Evolutionary conservation across 2,888 invertebrate genomes (phyloP).

Genomic region (Tolmerus cingulatus): DNA sequence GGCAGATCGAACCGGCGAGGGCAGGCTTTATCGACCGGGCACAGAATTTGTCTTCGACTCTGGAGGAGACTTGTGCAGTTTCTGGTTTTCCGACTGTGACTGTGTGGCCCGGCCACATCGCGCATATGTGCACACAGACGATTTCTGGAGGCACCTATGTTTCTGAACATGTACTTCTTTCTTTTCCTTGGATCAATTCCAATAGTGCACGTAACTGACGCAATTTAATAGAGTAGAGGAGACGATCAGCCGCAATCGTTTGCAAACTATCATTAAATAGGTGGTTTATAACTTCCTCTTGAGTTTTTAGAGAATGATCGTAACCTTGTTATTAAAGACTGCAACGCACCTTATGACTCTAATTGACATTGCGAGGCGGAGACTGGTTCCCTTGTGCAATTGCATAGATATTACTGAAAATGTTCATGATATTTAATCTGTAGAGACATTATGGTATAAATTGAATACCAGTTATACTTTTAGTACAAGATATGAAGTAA

Average conservation of each 20-base stretch:
- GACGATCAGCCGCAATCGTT: background rate
- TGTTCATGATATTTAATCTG: background rate
- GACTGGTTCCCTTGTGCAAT: background rate
- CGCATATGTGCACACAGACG: background rate
- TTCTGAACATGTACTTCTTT: background rate
- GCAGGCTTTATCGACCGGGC: slow-evolving; percentile 2
- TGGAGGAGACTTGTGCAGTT: slow-evolving; percentile 10
- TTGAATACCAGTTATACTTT: background rate
- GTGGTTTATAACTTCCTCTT: slow-evolving; percentile 30
- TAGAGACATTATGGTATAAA: background rate
- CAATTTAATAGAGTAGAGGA: slow-evolving; percentile 6
- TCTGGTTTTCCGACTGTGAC: slow-evolving; percentile 7
- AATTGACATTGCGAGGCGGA: background rate
- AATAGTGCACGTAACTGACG: slow-evolving; percentile 34
- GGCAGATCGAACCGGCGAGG: slow-evolving; percentile 6
- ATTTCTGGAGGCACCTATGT: background rate
- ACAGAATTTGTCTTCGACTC: slow-evolving; percentile 25
- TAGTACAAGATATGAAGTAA: too few species aligned
- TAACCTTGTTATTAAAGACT: slow-evolving; percentile 14
- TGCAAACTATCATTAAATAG: slow-evolving; percentile 13
- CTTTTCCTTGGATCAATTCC: slow-evolving; percentile 11
- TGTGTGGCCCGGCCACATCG: background rate
- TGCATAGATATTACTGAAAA: background rate
- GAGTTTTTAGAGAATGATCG: background rate
- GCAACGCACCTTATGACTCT: background rate